Base-by-base conservation (phyloP, 2,113 vertebrate species). In the Craseonycteris thonglongyai region DNA sequence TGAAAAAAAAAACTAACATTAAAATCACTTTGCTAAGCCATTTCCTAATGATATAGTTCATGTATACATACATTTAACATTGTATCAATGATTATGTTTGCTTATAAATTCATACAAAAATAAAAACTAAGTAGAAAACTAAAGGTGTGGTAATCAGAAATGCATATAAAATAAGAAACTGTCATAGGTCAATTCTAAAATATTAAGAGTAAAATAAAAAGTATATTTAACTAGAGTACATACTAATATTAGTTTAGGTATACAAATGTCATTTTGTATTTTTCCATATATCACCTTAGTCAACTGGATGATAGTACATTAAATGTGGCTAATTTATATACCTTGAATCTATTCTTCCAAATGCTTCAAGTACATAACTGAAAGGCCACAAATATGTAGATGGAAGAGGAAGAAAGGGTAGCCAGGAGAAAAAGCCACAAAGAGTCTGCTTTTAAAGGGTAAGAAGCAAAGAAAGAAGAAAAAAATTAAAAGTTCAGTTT, bases 1-100 rank as follows among this genome's bases (percentile, higher is more conserved):
- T 84, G 85, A 94, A 56, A 93, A 96, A 94, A 93, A 59, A 2
- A n/a, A 74, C 1, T 72, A 49, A 89, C 33, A 63, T 63, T n/a
- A 93, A 95, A 78, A 76, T 66, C 45, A 63, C 66, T 90, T 86
- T 83, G 11, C 38, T 82, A 79, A 89, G 56, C 26, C 13, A 51
- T 91, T 85, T 94, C 22, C 54, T 61, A 30, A 63, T 90, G 45
- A 81, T 85, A 4, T 81, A 72, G 4, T 42, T 88, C 26, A 49
- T 78, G 30, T 33, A 59, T 22, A 35, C 5, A 38, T 66, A 47
- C 10, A 91, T 58, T 72, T 47, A 83, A 51, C 30, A 86, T 40
- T 68, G 7, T 75, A 63, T 40, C 15, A 33, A 7, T 88, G 51
- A 51, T 47, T 63, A 8, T 78, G 35, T 22, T 87, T 42, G 10